Base-by-base conservation (phyloP, 2,888 invertebrate species). In the Erpobdella octoculata region DNA sequence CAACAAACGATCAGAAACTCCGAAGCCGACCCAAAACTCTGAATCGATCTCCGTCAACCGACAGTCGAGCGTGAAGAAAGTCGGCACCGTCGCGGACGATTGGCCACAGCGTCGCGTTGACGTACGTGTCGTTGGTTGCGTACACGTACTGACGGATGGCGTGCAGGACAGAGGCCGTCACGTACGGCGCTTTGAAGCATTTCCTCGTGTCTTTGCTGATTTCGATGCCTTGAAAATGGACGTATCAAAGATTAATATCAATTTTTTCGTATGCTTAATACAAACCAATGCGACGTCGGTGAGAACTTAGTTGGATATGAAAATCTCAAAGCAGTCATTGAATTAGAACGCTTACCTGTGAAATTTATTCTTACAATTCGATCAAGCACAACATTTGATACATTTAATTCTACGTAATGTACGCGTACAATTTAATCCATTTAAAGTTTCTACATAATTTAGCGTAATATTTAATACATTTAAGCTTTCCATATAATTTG, bases 141-240 rank as follows among this genome's bases (percentile, higher is more conserved):
- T 73, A 72, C 15, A 78, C 53, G 37, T 77, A 78, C 70, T 78
- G 78, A 58, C 72, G 71, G 41, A 79, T 65, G 18, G 79, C 76
- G 12, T 76, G 64, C 0, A 77, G 71, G 21, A 79, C 76, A 61
- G 76, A 78, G 28, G 78, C 79, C 46, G 74, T 76, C n/a, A 77
- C 73, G 62, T 78, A 76, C 18, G 76, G 71, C n/a, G 75, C 74
- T 48, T 70, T 61, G 25, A 74, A 69, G 12, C 73, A 70, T 69
- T 67, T 69, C 28, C 48, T 64, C 9, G 36, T 58, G 21, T 71
- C 61, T 9, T 73, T 71, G 28, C 69, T 73, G 15, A 76, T 65
- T 31, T 77, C 77, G 9, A 65, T 25, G 48, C 77, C 76, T 76
- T 65, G 15, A 62, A 61, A 12, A 48, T 9, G 28, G 15, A 33